Evolutionary conservation across 2,888 invertebrate species (phyloP).

Genomic region (Ophion ellenae): DNA sequence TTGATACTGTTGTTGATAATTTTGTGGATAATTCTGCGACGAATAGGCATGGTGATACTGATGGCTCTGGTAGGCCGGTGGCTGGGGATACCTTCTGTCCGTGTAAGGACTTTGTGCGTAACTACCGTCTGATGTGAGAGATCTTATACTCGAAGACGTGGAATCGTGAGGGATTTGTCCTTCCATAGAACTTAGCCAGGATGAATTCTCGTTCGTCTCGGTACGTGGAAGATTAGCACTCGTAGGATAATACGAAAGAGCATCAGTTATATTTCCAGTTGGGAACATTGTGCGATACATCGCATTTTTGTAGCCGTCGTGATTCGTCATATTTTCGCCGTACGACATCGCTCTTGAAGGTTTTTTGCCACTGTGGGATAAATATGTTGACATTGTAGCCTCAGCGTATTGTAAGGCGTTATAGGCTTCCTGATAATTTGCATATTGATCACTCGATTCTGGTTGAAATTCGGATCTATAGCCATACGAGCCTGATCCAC

Average conservation of each 20-base stretch:
- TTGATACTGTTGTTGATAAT: slow-evolving; percentile 80
- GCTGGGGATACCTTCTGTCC: slow-evolving; percentile 79
- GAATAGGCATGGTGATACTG: slow-evolving; percentile 79
- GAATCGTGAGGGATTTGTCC: slow-evolving; percentile 85
- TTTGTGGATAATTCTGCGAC: slow-evolving; percentile 79
- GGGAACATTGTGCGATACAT: slow-evolving; percentile 89
- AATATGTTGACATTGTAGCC: slow-evolving; percentile 80
- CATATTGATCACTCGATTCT: slow-evolving; percentile 88
- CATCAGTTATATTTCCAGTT: slow-evolving; percentile 90
- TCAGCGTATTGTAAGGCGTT: slow-evolving; percentile 83
- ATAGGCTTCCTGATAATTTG: slow-evolving; percentile 80
- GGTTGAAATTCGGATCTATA: slow-evolving; percentile 86
- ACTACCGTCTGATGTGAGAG: slow-evolving; percentile 80
- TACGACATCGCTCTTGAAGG: slow-evolving; percentile 76
- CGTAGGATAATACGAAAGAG: slow-evolving; percentile 92
- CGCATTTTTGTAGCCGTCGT: slow-evolving; percentile 88
- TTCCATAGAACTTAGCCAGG: slow-evolving; percentile 87
- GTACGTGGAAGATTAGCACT: slow-evolving; percentile 86
- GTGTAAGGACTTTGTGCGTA: slow-evolving; percentile 78
- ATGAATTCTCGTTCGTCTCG: slow-evolving; percentile 85
- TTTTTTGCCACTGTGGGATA: slow-evolving; percentile 72
- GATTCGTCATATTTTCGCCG: slow-evolving; percentile 86
- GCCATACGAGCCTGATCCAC: slow-evolving; percentile 87
- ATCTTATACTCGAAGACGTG: slow-evolving; percentile 85
- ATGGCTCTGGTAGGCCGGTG: slow-evolving; percentile 80